Base-by-base conservation (phyloP, 1,140 invertebrate species). In the Ceratoteleas bidentatus region DNA sequence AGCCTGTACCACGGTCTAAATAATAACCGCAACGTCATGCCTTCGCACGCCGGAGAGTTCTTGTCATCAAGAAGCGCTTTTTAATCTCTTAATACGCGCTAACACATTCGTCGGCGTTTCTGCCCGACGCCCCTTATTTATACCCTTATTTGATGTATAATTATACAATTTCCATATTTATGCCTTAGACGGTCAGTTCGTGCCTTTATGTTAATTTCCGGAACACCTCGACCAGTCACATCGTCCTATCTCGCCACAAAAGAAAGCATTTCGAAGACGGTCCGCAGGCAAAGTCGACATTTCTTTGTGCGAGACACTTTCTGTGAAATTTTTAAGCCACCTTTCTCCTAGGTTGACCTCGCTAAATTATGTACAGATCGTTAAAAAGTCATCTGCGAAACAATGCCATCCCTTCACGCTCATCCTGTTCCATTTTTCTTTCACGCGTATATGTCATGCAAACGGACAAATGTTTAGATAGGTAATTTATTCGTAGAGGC, bases 71-170 rank as follows among this genome's bases (percentile, higher is more conserved):
- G 52, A 34, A 70, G 66, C 54, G 16, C 79, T 69, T 68, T 81
- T 81, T 81, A 66, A 76, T 76, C 61, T 81, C 68, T 81, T 76
- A 76, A 81, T 81, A 72, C 45, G 6, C 75, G 58, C 49, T 43
- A 47, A 53, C 54, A 57, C 45, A 70, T 56, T 47, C 57, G 38
- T 47, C 50, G 15, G 34, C 56, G 14, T 43, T 68, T 68, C 34
- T 38, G 45, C 43, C 47, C 33, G 56, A 56, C 56, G 36, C 64
- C 70, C 54, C 69, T 73, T 73, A 73, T 68, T 54, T 66, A 45
- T 74, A 49, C 11, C 32, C 54, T 70, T 43, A 24, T 24, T 24
- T 68, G 68, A 68, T 80, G 15, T 74, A 69, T 73, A 79, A 79
- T 73, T 69, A 69, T 68, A 64, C 73, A 13, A 81, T 75, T 81